Evolutionary conservation across 2,113 vertebrate species (phyloP), one percentile per base, ranked within the genome.

Genomic region (Micromys minutus): DNA sequence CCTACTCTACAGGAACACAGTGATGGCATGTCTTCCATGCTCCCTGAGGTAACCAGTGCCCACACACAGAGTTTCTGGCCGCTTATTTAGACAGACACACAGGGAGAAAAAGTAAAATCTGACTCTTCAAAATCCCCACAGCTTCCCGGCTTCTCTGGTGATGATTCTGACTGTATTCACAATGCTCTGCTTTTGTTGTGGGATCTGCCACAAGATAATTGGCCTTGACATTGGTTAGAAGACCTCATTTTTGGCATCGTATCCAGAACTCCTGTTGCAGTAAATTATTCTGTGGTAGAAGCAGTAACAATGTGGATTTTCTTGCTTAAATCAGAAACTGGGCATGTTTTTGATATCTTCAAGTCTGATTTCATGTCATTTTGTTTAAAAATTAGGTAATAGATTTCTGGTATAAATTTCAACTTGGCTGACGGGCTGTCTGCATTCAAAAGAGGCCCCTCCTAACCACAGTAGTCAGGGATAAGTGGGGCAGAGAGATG

Each of bases 101-200:
- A 84, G 39, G 50, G 90, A n/a, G 61, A 52, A 89, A 92, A 88
- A 92, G n/a, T 86, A 86, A 92, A 96, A 95, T 77, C 59, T 91
- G 97, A 90, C 95, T 93, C 94, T 97, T 94, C 97, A 72, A 98
- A 98, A 96, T 98, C 93, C 87, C 94, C 83, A 97, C 98, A 97
- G 96, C 89, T 97, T 97, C 98, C 98, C 96, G 97, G 96, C 98
- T 98, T 98, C 97, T 97, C 97, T 97, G 96, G 98, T 98, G 98
- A 98, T 98, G 97, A 98, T 98, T 98, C 98, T 98, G 98, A 98
- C 97, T 98, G 94, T 97, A 98, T 98, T 98, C 98, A 98, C 97
- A 98, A 98, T 98, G 97, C 97, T 98, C 97, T 98, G 97, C 98
- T 98, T 98, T 98, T 98, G 98, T 98, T 98, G 98, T 96, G 91